phyloP scores from a whole-genome alignment of 2,888 invertebrate species.

The Hylaea fasciaria region DNA sequence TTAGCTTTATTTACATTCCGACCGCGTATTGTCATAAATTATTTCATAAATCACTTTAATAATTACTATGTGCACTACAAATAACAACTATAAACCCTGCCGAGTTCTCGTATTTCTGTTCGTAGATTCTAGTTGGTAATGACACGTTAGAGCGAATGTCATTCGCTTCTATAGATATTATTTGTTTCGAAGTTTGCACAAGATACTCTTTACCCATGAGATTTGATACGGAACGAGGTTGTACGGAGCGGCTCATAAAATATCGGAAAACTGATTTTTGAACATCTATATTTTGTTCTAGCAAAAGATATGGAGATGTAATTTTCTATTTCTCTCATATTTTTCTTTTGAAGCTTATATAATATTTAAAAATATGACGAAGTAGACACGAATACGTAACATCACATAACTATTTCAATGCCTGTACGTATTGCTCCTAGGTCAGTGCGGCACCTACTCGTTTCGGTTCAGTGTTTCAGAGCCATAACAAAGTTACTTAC shows the following conservation, averaged over 20 bases:
- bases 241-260: too few relatives aligned
- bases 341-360: too few relatives aligned
- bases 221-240: too few relatives aligned
- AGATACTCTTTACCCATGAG: not conserved
- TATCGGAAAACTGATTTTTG: too few relatives aligned
- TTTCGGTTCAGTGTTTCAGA: conserved; percentile 1
- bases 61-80: conserved; percentile 40
- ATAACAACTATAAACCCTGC: conserved; percentile 40
- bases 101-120: conserved; percentile 27
- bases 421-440: not conserved
- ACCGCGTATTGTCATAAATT: conserved; percentile 40
- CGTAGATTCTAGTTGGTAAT: conserved; percentile 25
- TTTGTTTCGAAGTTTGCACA: not conserved
- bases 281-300: too few relatives aligned
- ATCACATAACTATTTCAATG: too few relatives aligned
- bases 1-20: conserved; percentile 41
- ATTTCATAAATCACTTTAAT: conserved; percentile 43
- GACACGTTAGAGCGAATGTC: conserved; percentile 16
- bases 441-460: not conserved
- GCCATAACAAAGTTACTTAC: conserved; percentile 1
- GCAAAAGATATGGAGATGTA: too few relatives aligned
- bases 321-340: too few relatives aligned
- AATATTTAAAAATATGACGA: too few relatives aligned
- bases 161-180: not conserved
- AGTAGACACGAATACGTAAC: too few relatives aligned